phyloP scores from a whole-genome alignment of 2,888 invertebrate genomes.

The Osmoderma eremita region DNA sequence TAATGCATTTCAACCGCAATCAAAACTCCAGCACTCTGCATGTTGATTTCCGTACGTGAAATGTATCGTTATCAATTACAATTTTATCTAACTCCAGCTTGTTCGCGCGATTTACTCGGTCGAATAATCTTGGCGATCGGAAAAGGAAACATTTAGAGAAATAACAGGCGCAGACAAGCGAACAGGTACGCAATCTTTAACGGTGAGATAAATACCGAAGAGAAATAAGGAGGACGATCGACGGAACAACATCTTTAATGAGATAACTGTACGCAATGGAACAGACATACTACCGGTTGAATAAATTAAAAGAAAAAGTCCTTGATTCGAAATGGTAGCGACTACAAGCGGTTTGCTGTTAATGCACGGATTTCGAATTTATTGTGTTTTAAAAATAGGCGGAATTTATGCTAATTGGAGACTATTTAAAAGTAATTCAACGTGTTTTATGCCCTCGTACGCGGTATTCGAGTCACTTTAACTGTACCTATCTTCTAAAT shows the following conservation, averaged over 20 bases:
- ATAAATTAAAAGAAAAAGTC: background rate
- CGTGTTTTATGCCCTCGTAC: no score
- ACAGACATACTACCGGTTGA: background rate
- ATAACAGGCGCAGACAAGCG: background rate
- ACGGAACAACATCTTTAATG: constrained; percentile 2
- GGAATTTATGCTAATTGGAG: no score
- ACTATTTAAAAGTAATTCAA: no score
- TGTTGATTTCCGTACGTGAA: no score
- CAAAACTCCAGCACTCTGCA: no score
- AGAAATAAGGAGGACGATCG: background rate
- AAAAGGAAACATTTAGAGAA: constrained; percentile 7
- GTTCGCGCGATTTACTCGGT: background rate
- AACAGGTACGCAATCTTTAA: background rate
- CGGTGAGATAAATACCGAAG: constrained; percentile 5
- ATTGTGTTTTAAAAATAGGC: no score
- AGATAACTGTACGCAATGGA: constrained; percentile 28
- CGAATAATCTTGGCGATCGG: constrained; percentile 3
- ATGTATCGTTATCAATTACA: no score
- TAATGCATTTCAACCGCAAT: no score
- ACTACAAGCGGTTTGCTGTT: background rate
- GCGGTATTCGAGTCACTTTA: no score
- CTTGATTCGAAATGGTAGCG: background rate
- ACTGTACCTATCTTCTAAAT: no score
- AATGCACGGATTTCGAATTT: constrained; percentile 7
- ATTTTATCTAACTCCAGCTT: background rate